Percentiles rank a stretch among this genome's conserved stretches.
Evolutionary conservation across 2,113 vertebrate species (phyloP).

Genomic region (Romanogobio albipinnatus): DNA sequence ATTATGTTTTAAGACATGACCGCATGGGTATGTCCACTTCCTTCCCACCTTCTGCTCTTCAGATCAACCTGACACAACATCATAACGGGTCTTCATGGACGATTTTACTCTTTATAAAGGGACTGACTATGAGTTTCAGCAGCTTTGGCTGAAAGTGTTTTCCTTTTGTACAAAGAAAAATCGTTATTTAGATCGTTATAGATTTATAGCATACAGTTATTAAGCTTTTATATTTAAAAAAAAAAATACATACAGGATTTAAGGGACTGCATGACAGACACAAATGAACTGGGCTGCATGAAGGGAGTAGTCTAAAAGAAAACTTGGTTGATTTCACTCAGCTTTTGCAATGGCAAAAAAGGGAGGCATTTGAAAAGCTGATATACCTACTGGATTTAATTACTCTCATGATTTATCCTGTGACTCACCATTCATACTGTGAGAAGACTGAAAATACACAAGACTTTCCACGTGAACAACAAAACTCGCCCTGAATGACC

Average conservation of each 20-base stretch:
- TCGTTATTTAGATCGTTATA: background rate
- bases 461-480: conserved; percentile 28
- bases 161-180: background rate
- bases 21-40: background rate
- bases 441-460: conserved; percentile 2
- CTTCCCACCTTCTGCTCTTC: background rate
- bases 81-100: background rate
- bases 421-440: conserved; percentile 24
- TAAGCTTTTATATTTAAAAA: too few species aligned
- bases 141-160: background rate
- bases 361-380: background rate
- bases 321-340: background rate
- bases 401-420: conserved; percentile 19
- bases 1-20: conserved; percentile 8
- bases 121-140: background rate
- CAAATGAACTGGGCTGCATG: background rate
- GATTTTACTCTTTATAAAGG: background rate
- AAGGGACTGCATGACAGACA: background rate
- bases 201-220: too few species aligned
- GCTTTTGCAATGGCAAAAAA: background rate
- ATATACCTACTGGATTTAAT: conserved; percentile 23
- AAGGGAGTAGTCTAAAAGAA: background rate
- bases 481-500: conserved; percentile 28
- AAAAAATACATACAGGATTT: background rate
- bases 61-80: background rate